Percentiles rank a stretch among this genome's conserved stretches.
Evolutionary conservation across 1,140 invertebrate genomes (phyloP).

Genomic region (Apolygus lucorum): DNA sequence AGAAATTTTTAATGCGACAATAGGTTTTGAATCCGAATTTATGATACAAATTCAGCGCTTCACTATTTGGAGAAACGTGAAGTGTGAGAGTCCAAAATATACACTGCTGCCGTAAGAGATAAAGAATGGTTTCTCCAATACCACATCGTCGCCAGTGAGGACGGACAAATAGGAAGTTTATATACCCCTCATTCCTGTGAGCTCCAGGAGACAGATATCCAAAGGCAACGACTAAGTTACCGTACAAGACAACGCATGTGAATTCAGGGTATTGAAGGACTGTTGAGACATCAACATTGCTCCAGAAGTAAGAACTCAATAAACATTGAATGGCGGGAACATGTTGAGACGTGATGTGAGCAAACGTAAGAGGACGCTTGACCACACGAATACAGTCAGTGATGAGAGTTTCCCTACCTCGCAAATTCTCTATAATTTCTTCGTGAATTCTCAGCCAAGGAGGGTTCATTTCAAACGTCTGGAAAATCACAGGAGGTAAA

Average conservation of each 20-base stretch:
- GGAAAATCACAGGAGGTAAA: neutral
- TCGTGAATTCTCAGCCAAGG: neutral
- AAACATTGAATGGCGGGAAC: neutral
- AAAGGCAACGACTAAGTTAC: neutral
- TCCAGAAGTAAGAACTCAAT: neutral
- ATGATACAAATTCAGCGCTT: neutral
- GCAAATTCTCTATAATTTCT: neutral
- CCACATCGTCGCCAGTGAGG: constrained; percentile 3
- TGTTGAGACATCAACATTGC: neutral
- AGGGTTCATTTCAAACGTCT: neutral
- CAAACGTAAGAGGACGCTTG: neutral
- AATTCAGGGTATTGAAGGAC: neutral
- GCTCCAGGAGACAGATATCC: neutral
- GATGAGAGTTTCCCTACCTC: neutral
- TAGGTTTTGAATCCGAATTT: neutral
- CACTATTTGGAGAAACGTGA: neutral
- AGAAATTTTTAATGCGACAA: neutral
- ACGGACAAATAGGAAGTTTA: constrained; percentile 1
- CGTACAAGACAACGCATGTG: neutral
- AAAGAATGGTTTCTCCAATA: neutral
- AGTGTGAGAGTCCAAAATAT: neutral
- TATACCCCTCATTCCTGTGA: neutral
- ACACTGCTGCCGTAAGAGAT: neutral
- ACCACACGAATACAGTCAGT: neutral
- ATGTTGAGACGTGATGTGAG: neutral